Conservation (phyloP, 1,140 invertebrate genomes). For the Asobara japonica region DNA sequence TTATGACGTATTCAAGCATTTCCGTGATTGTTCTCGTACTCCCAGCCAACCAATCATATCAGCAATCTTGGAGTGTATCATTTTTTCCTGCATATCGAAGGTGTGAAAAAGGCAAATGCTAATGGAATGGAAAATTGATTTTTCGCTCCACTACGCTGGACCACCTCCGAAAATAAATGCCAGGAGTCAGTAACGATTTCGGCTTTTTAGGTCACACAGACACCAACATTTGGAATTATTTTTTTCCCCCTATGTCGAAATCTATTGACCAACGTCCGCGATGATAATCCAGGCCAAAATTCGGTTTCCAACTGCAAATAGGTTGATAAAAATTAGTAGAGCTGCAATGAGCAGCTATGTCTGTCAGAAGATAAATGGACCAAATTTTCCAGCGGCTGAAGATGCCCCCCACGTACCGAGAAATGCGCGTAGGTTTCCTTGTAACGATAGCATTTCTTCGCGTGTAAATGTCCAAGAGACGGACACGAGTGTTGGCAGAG, state of each 20-base stretch:
- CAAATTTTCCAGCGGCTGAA: slow-evolving; percentile 20
- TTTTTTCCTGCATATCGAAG: not conserved
- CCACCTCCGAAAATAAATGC: not conserved
- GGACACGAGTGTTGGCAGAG: not conserved
- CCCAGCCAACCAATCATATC: not conserved
- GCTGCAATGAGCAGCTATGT: not conserved
- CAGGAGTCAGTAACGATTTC: not conserved
- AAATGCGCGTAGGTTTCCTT: not conserved
- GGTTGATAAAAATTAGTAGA: slow-evolving; percentile 3
- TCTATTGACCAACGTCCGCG: no score
- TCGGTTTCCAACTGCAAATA: no score
- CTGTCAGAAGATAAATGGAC: not conserved
- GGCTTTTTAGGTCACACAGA: not conserved
- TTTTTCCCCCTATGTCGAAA: not conserved
- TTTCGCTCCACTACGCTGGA: not conserved
- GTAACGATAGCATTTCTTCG: not conserved
- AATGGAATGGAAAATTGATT: slow-evolving; percentile 1
- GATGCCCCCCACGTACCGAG: not conserved
- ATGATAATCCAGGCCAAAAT: no score
- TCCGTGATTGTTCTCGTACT: not conserved
- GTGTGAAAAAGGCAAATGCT: not conserved
- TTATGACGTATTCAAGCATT: not conserved
- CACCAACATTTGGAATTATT: not conserved
- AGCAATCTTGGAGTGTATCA: not conserved
- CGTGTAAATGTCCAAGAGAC: no score